phyloP scores from a whole-genome alignment of 2,797 vertebrate genomes.

The Remorina albescens region DNA sequence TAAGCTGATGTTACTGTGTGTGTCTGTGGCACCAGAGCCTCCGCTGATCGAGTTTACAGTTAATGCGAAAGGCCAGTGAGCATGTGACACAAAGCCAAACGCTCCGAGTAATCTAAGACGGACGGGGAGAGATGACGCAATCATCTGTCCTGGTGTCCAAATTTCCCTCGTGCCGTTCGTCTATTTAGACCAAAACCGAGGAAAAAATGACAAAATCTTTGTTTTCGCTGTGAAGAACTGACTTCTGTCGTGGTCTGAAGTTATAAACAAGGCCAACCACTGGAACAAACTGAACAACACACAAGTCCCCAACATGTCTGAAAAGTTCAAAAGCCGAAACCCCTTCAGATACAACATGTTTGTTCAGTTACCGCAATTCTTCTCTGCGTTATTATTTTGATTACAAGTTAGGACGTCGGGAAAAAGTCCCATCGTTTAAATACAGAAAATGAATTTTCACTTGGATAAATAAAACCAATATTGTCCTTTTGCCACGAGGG shows the following conservation, averaged over 20 bases:
- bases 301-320: too few relatives aligned
- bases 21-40: not conserved
- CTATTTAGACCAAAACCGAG: not conserved
- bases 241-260: not conserved
- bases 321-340: too few relatives aligned
- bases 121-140: conserved; percentile 26
- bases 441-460: not conserved
- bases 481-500: too few relatives aligned
- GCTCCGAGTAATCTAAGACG: conserved; percentile 16
- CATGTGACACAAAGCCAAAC: conserved; percentile 12
- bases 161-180: conserved; percentile 4
- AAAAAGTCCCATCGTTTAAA: too few relatives aligned
- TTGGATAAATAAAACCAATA: not conserved
- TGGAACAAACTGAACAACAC: too few relatives aligned
- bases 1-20: conserved; percentile 4
- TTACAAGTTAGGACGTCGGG: not conserved
- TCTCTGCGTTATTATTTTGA: not conserved
- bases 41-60: not conserved
- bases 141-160: not conserved
- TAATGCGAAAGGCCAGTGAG: not conserved
- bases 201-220: not conserved
- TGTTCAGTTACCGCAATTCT: not conserved
- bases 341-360: not conserved
- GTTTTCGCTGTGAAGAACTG: not conserved
- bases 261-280: not conserved